These are phyloP conservation scores for Premnoplex brunnescens DNA, from an alignment of 2,797 vertebrate genomes.

Conservation along the genomic window DNA sequence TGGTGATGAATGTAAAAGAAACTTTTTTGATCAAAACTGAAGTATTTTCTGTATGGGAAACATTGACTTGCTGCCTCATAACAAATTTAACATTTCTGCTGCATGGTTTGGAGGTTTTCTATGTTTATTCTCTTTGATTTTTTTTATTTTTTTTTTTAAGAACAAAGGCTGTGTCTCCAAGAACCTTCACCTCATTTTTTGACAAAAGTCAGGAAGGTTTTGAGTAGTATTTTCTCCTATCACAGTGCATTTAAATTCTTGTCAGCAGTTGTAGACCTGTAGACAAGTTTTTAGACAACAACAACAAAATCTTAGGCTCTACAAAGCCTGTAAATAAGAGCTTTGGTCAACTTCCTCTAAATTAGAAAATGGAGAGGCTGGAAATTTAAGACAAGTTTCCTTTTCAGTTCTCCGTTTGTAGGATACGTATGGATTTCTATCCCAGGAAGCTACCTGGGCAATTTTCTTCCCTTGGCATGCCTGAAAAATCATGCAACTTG, in stretches of 20 bases:
- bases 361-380: neutral
- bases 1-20: neutral
- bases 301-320: neutral
- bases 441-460: neutral
- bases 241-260: neutral
- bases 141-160: neutral
- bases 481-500: neutral
- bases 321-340: neutral
- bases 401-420: neutral
- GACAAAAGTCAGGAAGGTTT: neutral
- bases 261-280: neutral
- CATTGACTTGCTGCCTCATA: neutral
- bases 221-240: neutral
- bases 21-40: neutral
- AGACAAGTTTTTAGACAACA: neutral
- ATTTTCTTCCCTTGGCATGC: neutral
- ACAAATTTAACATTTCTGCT: neutral
- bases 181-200: neutral
- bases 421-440: neutral
- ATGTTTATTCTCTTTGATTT: neutral
- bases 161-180: neutral
- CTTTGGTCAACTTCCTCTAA: neutral
- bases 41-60: neutral
- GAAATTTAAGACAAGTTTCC: neutral
- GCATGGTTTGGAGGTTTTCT: fast-evolving